Base-by-base conservation (phyloP, 2,113 vertebrate species). In the Platycercus adscitus region DNA sequence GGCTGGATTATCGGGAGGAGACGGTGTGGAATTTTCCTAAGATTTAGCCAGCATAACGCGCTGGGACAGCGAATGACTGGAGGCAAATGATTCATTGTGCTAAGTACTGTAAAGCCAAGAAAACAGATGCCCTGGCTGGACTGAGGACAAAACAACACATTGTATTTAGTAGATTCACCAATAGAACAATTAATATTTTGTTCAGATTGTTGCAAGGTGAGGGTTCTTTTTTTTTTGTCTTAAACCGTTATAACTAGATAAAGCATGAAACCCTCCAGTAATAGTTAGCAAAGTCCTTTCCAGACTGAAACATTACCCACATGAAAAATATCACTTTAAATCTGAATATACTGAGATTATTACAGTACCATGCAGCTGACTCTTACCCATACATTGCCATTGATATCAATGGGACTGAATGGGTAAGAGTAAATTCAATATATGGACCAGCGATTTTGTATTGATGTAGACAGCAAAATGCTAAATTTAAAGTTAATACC, bases 81-180 rank as follows among this genome's bases (percentile, higher is more conserved):
- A 94, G 85, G 93, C 82, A 93, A 91, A 96, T 90, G 58, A 94
- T 95, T 95, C 87, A 89, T 86, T 86, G 75, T 66, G 46, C 47
- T 91, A 70, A 95, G 75, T 63, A 86, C 53, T 1, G 0, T 91
- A 95, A 89, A 91, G 82, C 72, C 85, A 87, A 94, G 85, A 86
- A 97, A 96, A 80, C 85, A 96, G 91, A 95, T 95, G 90, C 83
- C 50, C 53, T 96, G 52, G 50, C 89, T 93, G 85, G 88, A 78
- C 64, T 0, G 11, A 84, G 58, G 52, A 85, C 66, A 91, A 87
- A 87, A 76, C 47, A 94, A 53, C 81, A 79, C 56, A 63, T 50
- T 77, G n/a, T 85, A 88, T 96, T 86, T 75, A 80, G 85, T 70
- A 89, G 75, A 77, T 88, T 76, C 91, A 66, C 88, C 93, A 93